These are phyloP conservation scores for Xiphorhynchus elegans DNA, from an alignment of 2,113 vertebrate species.

Conservation along the genomic window DNA sequence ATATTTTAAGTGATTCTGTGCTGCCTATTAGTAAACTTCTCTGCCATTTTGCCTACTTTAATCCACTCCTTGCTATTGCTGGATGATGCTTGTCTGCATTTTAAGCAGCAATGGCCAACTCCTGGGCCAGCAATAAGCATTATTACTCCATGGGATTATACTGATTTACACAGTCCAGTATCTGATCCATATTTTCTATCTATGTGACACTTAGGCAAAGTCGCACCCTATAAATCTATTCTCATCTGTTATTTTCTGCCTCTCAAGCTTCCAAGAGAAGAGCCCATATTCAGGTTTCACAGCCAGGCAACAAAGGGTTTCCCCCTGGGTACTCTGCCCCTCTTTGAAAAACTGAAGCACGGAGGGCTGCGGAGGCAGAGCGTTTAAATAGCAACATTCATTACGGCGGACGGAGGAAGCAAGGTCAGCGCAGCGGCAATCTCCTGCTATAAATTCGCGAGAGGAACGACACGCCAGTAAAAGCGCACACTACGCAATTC, in stretches of 20 bases:
- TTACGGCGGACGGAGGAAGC: not conserved
- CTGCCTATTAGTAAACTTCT: not conserved
- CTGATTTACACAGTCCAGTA: not conserved
- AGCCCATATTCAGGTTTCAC: constrained; percentile 21
- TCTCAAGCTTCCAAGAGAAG: not conserved
- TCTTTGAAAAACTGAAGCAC: not conserved
- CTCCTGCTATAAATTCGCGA: constrained; percentile 11
- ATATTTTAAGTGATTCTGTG: not conserved
- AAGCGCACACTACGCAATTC: not conserved
- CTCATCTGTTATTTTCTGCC: not conserved
- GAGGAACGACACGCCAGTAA: not conserved
- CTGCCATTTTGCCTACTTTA: not conserved
- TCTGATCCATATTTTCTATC: not conserved
- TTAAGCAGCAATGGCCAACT: not conserved
- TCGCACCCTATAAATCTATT: not conserved
- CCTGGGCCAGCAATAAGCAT: not conserved
- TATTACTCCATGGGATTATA: not conserved
- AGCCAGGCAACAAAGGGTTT: constrained; percentile 17
- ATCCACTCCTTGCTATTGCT: not conserved
- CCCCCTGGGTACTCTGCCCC: not conserved
- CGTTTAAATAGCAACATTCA: constrained; percentile 22
- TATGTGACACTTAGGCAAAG: not conserved
- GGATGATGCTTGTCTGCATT: not conserved
- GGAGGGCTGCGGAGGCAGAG: not conserved
- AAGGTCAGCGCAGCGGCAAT: constrained; percentile 13